A percentile compares a stretch with the other conserved stretches of the same genome.
Conservation (phyloP, 2,888 invertebrate genomes). For the Ferrisia virgata region DNA sequence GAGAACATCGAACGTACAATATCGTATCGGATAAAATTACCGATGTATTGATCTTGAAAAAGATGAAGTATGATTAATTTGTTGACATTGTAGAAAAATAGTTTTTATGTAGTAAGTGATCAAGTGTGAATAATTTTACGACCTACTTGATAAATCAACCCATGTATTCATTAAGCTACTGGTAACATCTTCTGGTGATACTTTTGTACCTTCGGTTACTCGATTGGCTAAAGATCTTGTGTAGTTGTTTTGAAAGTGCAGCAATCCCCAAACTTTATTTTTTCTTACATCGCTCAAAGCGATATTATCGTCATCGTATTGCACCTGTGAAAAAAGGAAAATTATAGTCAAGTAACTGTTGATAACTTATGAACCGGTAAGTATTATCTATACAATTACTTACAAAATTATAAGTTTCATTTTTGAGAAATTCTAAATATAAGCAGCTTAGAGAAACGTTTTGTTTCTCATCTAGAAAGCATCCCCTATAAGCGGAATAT, state of each 20-base stretch:
- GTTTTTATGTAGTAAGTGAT: neutral
- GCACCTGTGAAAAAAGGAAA: too few species aligned
- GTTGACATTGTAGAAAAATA: neutral
- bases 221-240: constrained; percentile 47
- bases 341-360: neutral
- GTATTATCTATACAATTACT: constrained; percentile 35
- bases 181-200: constrained; percentile 45
- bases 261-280: constrained; percentile 49
- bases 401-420: constrained; percentile 49
- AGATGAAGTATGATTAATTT: too few species aligned
- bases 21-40: constrained; percentile 67
- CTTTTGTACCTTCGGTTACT: constrained; percentile 43
- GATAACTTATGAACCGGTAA: neutral
- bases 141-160: constrained; percentile 49
- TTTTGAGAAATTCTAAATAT: constrained; percentile 49
- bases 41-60: constrained; percentile 76
- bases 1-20: constrained; percentile 66
- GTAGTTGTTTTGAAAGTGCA: constrained; percentile 49
- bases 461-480: constrained; percentile 48
- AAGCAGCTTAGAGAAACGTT: constrained; percentile 50
- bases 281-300: constrained; percentile 49
- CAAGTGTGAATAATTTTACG: neutral
- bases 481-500: constrained; percentile 45
- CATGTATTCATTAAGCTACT: constrained; percentile 48
- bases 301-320: constrained; percentile 48